These are phyloP conservation scores for Elegia similella DNA, from an alignment of 2,888 invertebrate species.

Conservation along the genomic window DNA sequence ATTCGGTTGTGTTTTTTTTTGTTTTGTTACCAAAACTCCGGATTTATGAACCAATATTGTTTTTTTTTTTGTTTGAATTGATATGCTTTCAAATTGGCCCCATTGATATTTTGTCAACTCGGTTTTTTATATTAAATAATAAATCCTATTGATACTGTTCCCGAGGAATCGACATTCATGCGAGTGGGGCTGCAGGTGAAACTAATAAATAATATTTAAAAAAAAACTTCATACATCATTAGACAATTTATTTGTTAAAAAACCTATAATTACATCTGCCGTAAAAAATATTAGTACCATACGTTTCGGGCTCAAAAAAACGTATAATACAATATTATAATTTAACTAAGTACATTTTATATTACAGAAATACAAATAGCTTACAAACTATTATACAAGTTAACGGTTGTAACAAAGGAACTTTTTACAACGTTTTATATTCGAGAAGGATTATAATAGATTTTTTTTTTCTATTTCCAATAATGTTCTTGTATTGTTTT, in stretches of 20 bases:
- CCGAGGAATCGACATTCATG: too few species aligned
- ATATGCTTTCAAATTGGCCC: too few species aligned
- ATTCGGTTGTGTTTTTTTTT: too few species aligned
- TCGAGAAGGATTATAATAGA: slow-evolving; percentile 2
- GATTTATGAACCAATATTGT: too few species aligned
- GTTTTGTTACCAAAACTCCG: too few species aligned
- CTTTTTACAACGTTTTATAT: slow-evolving; percentile 50
- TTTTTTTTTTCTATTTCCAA: background rate
- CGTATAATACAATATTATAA: slow-evolving; percentile 56
- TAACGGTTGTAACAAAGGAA: slow-evolving; percentile 46
- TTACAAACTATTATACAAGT: slow-evolving; percentile 31
- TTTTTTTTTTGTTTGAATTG: too few species aligned
- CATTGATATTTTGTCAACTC: too few species aligned
- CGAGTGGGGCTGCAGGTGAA: too few species aligned
- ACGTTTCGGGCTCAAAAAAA: slow-evolving; percentile 78
- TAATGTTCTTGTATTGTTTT: too few species aligned
- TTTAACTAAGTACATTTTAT: slow-evolving; percentile 30
- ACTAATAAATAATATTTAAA: background rate
- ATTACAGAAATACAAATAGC: slow-evolving; percentile 32
- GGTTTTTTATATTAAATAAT: too few species aligned
- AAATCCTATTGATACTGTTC: too few species aligned
- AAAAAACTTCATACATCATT: background rate
- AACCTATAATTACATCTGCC: slow-evolving; percentile 36
- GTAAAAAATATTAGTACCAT: slow-evolving; percentile 49
- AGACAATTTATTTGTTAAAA: slow-evolving; percentile 45